These are phyloP conservation scores for Myxocyprinus asiaticus DNA, from an alignment of 2,113 vertebrate genomes.

Conservation along the genomic window DNA sequence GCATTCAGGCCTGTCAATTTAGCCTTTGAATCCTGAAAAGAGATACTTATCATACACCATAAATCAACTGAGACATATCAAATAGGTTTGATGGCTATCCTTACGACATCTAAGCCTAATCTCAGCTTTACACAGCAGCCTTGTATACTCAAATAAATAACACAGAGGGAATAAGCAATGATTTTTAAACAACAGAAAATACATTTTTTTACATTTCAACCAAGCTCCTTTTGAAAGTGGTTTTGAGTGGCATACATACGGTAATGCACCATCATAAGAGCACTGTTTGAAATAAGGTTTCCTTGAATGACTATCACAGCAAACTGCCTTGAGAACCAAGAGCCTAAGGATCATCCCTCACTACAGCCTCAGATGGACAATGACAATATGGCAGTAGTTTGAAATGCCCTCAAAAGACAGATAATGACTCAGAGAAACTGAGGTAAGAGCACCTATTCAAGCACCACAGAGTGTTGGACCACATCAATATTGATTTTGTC, in stretches of 20 bases:
- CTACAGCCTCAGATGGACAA: slow-evolving; percentile 22
- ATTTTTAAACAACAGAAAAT: background rate
- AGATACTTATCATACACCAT: slow-evolving; percentile 47
- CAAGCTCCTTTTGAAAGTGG: background rate
- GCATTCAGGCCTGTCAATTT: slow-evolving; percentile 34
- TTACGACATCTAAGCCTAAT: slow-evolving; percentile 38
- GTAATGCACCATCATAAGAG: background rate
- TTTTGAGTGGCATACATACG: background rate
- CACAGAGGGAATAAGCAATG: slow-evolving; percentile 15
- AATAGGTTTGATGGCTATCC: slow-evolving; percentile 36
- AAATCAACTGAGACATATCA: slow-evolving; percentile 47
- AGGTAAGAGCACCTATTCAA: slow-evolving; percentile 61
- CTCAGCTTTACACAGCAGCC: slow-evolving; percentile 27
- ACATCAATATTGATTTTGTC: slow-evolving; percentile 69
- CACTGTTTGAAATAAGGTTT: slow-evolving; percentile 17
- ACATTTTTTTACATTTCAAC: background rate
- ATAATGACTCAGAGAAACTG: slow-evolving; percentile 61
- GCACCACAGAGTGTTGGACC: slow-evolving; percentile 64
- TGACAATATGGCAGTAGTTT: slow-evolving; percentile 44
- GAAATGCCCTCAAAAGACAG: slow-evolving; percentile 45
- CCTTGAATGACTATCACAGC: background rate
- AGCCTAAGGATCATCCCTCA: slow-evolving; percentile 10
- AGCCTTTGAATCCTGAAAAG: slow-evolving; percentile 37
- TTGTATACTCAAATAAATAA: slow-evolving; percentile 25
- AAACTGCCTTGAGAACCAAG: slow-evolving; percentile 5